Conservation (phyloP, 2,797 vertebrate species). For the Holocentrus rufus region DNA sequence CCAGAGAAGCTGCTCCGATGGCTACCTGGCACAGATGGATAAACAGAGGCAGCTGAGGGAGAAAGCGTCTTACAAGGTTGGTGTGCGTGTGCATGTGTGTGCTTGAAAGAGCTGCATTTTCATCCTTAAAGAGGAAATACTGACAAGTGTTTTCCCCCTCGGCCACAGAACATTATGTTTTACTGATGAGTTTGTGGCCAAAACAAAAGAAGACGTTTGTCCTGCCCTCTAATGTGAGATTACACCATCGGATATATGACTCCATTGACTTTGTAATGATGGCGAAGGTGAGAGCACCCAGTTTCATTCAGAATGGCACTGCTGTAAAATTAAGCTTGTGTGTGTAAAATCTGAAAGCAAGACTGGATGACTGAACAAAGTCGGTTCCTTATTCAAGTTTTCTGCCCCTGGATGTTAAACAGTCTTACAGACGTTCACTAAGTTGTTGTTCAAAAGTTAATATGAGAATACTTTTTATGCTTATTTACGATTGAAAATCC, state of each 20-base stretch:
- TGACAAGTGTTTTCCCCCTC: not conserved
- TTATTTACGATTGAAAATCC: conserved; percentile 15
- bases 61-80: conserved; percentile 80
- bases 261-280: too few species aligned
- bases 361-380: too few species aligned
- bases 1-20: conserved; percentile 78
- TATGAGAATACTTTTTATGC: not conserved
- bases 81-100: conserved; percentile 20
- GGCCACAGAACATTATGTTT: not conserved
- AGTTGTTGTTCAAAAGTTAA: too few species aligned
- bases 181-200: too few species aligned
- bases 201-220: too few species aligned
- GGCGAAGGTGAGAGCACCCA: not conserved
- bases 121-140: not conserved
- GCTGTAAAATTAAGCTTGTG: too few species aligned
- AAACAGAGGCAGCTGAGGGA: conserved; percentile 76
- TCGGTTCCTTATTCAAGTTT: too few species aligned
- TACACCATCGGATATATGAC: too few species aligned
- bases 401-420: too few species aligned
- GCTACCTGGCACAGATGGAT: conserved; percentile 80
- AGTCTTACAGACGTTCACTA: too few species aligned
- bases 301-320: not conserved
- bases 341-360: too few species aligned
- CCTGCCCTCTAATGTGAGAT: too few species aligned
- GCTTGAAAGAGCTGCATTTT: not conserved